A percentile compares a stretch with the other conserved stretches of the same genome.
Evolutionary conservation across 2,113 vertebrate species (phyloP).

Genomic region (Ascaphus truei): DNA sequence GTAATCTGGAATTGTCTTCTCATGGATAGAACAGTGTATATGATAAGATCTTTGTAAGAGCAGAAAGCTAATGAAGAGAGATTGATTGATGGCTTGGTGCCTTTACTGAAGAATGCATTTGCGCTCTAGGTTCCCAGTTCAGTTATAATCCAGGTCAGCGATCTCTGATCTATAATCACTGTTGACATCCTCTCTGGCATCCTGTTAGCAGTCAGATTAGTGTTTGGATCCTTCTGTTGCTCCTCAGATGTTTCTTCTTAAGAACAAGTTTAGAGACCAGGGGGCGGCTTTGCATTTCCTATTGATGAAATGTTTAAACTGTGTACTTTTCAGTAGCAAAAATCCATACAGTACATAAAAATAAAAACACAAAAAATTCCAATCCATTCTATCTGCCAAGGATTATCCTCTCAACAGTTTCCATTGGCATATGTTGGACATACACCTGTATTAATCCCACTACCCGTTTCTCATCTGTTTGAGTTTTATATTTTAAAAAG

Average conservation of each 20-base stretch:
- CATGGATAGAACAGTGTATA: neutral
- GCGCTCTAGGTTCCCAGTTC: neutral
- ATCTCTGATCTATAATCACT: conserved; percentile 22
- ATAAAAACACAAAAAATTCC: too few species aligned
- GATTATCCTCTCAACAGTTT: too few species aligned
- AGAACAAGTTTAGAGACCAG: neutral
- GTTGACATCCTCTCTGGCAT: neutral
- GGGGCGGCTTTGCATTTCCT: neutral
- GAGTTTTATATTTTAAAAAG: too few species aligned
- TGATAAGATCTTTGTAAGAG: neutral
- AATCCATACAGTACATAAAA: too few species aligned
- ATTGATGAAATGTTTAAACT: too few species aligned
- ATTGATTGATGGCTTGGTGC: neutral
- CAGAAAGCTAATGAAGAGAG: neutral
- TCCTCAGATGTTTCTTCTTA: neutral
- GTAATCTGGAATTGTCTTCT: neutral
- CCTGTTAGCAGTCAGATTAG: conserved; percentile 19
- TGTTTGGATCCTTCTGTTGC: neutral
- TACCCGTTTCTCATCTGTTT: too few species aligned
- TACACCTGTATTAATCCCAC: too few species aligned
- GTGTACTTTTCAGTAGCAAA: too few species aligned
- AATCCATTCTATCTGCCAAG: too few species aligned
- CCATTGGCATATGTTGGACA: too few species aligned
- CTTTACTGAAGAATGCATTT: neutral
- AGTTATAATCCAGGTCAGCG: conserved; percentile 8